A percentile compares a stretch with the other conserved stretches of the same genome.
Conservation (phyloP, 1,140 invertebrate genomes). For the Aphaenogaster ashmeadi region DNA sequence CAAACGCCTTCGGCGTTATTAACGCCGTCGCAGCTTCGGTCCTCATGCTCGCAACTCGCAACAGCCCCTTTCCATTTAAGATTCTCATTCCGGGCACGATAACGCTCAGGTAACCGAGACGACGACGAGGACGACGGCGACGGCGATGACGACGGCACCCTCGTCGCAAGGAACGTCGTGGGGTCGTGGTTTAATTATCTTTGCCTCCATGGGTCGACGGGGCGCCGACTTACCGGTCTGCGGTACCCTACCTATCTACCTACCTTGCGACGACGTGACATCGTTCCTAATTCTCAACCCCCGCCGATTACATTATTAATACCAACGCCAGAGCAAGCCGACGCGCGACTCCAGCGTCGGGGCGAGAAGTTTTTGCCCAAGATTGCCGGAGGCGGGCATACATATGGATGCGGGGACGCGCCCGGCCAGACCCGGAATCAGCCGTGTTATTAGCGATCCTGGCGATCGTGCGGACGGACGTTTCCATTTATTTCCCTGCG, state of each 20-base stretch:
- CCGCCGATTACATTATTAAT: conserved; percentile 80
- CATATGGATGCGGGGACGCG: conserved; percentile 40
- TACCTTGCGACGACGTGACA: conserved; percentile 75
- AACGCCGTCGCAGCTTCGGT: conserved; percentile 59
- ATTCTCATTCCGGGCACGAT: conserved; percentile 76
- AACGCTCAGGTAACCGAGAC: conserved; percentile 77
- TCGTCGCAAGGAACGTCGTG: conserved; percentile 60
- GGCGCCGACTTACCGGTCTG: conserved; percentile 61
- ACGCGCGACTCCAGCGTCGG: conserved; percentile 18
- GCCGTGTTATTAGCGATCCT: conserved; percentile 50
- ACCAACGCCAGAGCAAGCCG: conserved; percentile 66
- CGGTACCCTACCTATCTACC: conserved; percentile 42
- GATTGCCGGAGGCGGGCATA: conserved; percentile 52
- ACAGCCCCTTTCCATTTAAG: conserved; percentile 57
- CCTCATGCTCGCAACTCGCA: conserved; percentile 9
- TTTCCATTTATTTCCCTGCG: not conserved
- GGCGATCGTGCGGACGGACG: not conserved
- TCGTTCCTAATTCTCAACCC: conserved; percentile 73
- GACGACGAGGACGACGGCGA: conserved; percentile 42
- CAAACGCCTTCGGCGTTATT: conserved; percentile 64
- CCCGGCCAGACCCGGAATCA: conserved; percentile 59
- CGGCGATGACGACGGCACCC: conserved; percentile 40
- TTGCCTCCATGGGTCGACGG: conserved; percentile 64
- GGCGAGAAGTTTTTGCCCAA: conserved; percentile 66
- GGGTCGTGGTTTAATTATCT: conserved; percentile 79